Evolutionary conservation across 2,113 vertebrate species (phyloP).

Genomic region (Oceanites oceanicus): DNA sequence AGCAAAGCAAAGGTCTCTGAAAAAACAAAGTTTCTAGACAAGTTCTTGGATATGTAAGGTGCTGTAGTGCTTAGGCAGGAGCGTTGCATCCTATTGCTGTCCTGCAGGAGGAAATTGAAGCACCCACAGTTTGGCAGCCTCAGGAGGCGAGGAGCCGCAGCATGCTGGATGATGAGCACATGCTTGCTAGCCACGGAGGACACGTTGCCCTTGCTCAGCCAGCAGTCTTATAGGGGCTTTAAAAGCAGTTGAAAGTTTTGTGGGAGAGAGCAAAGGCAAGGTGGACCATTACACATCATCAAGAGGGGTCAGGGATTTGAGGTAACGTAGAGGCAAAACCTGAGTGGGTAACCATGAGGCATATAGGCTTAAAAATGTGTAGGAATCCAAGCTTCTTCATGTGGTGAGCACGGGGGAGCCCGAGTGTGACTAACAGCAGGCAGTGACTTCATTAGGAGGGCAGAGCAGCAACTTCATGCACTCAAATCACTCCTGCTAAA

Average conservation of each 20-base stretch:
- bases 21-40: not conserved
- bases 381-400: not conserved
- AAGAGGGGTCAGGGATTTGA: not conserved
- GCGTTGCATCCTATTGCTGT: not conserved
- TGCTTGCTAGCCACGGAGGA: not conserved
- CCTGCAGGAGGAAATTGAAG: not conserved
- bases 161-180: fast-evolving
- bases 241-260: not conserved
- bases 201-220: not conserved
- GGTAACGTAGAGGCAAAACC: not conserved
- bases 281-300: no score
- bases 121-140: not conserved
- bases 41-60: not conserved
- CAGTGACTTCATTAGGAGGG: not conserved
- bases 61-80: not conserved
- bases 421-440: not conserved
- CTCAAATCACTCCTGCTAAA: fast-evolving
- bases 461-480: not conserved
- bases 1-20: not conserved
- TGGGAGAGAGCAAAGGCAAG: not conserved
- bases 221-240: not conserved
- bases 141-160: not conserved
- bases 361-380: not conserved
- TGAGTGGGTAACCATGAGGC: not conserved
- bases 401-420: not conserved